These are phyloP conservation scores for Brachionus asplanchnoidis DNA, from an alignment of 1,140 invertebrate species.

Conservation along the genomic window DNA sequence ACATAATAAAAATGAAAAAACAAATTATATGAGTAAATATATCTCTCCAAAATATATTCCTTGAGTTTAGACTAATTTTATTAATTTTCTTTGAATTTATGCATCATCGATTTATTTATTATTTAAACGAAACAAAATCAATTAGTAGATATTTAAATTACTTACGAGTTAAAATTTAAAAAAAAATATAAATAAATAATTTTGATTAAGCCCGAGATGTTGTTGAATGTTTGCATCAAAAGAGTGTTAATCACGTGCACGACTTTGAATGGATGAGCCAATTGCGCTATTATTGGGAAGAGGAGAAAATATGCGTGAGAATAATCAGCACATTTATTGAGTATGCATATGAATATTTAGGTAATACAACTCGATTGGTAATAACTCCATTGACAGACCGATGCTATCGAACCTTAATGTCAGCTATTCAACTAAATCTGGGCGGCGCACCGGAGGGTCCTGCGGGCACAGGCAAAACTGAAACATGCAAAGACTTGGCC, in stretches of 20 bases:
- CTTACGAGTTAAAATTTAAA: too few species aligned
- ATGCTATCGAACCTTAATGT: constrained; percentile 58
- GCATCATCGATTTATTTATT: too few species aligned
- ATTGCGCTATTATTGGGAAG: constrained; percentile 89
- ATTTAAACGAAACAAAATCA: too few species aligned
- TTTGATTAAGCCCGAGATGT: constrained; percentile 68
- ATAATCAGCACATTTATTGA: constrained; percentile 45
- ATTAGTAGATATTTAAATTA: too few species aligned
- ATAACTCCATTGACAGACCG: constrained; percentile 57
- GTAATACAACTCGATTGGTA: constrained; percentile 53
- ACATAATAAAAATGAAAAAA: too few species aligned
- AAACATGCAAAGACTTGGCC: constrained; percentile 66
- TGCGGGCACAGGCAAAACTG: constrained; percentile 66
- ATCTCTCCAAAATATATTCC: too few species aligned
- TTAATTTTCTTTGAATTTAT: too few species aligned
- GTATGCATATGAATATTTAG: constrained; percentile 68
- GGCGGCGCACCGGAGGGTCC: constrained; percentile 58
- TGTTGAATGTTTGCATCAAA: constrained; percentile 66
- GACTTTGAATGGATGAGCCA: constrained; percentile 91
- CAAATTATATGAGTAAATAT: too few species aligned
- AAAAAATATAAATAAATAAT: neutral
- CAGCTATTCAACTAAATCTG: constrained; percentile 57
- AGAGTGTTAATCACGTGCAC: constrained; percentile 65
- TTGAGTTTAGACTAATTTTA: too few species aligned
- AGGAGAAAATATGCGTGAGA: constrained; percentile 53